These are phyloP conservation scores for Cheilinus undulatus DNA, from an alignment of 2,113 vertebrate genomes.

Conservation along the genomic window DNA sequence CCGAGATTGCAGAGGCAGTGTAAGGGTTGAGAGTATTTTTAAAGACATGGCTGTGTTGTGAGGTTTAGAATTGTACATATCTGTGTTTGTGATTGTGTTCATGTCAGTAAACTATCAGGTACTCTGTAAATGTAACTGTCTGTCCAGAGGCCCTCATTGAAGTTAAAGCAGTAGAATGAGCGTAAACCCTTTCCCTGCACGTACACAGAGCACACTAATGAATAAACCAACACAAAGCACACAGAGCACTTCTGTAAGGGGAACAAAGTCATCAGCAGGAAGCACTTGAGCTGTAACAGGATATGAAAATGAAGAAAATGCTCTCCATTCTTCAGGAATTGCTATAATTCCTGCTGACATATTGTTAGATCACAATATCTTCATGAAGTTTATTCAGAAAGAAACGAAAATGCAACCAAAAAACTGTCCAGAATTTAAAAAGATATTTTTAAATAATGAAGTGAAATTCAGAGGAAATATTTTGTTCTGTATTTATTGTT, in stretches of 20 bases:
- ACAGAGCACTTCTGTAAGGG: slow-evolving; percentile 4
- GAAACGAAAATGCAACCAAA: neutral
- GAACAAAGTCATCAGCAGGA: neutral
- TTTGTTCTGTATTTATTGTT: slow-evolving; percentile 47
- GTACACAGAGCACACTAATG: slow-evolving; percentile 44
- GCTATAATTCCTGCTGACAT: neutral
- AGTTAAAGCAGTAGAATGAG: neutral
- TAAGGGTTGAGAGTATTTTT: neutral
- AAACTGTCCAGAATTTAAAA: neutral
- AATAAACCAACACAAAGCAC: slow-evolving; percentile 28
- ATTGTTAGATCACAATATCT: neutral
- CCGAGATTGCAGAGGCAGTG: neutral
- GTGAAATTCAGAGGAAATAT: slow-evolving; percentile 2
- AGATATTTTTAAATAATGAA: neutral
- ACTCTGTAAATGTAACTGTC: neutral
- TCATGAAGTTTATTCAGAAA: neutral
- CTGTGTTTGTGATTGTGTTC: neutral
- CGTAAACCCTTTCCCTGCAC: neutral
- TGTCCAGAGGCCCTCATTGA: neutral
- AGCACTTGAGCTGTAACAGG: neutral
- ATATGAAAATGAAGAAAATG: slow-evolving; percentile 8
- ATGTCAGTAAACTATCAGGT: neutral
- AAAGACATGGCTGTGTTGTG: neutral
- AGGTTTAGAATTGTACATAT: neutral
- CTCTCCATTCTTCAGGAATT: neutral